phyloP scores from a whole-genome alignment of 2,888 invertebrate species.

The Drosophila nigritarsus region DNA sequence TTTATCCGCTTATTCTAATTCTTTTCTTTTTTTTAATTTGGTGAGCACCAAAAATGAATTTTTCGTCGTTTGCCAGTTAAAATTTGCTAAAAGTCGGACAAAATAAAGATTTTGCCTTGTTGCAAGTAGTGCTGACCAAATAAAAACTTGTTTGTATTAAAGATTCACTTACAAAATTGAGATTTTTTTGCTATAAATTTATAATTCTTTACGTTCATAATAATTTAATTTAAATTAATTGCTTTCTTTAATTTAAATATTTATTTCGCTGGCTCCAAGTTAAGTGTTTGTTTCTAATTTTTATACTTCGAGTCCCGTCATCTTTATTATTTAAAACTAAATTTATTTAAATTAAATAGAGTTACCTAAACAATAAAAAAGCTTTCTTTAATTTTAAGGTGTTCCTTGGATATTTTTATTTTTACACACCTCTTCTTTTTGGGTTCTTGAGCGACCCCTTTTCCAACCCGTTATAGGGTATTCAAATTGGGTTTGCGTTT shows the following conservation, averaged over 20 bases:
- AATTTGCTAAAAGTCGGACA: neutral
- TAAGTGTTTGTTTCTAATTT: no score
- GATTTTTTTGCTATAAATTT: no score
- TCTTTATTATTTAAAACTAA: no score
- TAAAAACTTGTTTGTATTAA: no score
- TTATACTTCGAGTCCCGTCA: no score
- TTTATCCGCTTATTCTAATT: neutral
- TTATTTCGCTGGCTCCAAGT: no score
- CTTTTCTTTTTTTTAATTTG: neutral
- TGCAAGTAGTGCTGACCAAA: no score
- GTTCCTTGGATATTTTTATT: neutral
- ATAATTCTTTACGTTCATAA: neutral
- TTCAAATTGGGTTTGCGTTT: constrained; percentile 14
- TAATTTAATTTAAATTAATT: no score
- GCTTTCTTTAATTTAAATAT: no score
- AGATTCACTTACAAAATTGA: no score
- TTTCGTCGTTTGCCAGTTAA: neutral
- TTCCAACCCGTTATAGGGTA: neutral
- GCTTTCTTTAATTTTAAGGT: neutral
- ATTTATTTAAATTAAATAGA: no score
- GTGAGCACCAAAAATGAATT: accelerated
- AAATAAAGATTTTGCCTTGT: neutral
- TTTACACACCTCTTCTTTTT: neutral
- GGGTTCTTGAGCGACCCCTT: neutral
- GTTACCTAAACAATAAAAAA: no score